Percentiles rank a stretch among this genome's conserved stretches.
phyloP scores from a whole-genome alignment of 2,888 invertebrate species.

The Melangyna quadrimaculata region DNA sequence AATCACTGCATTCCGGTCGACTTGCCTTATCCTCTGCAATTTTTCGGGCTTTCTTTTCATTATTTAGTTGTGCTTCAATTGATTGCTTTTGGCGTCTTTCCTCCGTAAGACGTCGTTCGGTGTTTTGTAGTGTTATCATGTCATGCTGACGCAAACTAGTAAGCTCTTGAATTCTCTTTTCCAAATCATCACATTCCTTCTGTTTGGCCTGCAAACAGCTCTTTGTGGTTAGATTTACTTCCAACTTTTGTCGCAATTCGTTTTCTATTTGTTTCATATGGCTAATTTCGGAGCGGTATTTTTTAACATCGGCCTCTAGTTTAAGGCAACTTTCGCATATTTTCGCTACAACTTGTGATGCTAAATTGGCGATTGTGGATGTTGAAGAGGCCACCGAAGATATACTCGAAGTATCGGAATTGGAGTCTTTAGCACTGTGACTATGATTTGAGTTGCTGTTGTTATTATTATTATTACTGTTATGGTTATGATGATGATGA shows the following conservation, averaged over 20 bases:
- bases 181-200: slow-evolving; percentile 91
- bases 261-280: slow-evolving; percentile 81
- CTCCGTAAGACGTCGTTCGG: slow-evolving; percentile 91
- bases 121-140: slow-evolving; percentile 87
- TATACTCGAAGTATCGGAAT: slow-evolving; percentile 74
- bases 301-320: slow-evolving; percentile 80
- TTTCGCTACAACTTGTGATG: slow-evolving; percentile 80
- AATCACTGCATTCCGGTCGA: slow-evolving; percentile 85
- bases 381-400: slow-evolving; percentile 76
- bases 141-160: slow-evolving; percentile 88
- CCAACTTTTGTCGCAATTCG: slow-evolving; percentile 81
- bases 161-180: slow-evolving; percentile 90
- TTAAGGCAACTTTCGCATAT: slow-evolving; percentile 81
- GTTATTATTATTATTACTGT: slow-evolving; percentile 44
- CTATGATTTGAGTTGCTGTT: slow-evolving; percentile 72
- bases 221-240: slow-evolving; percentile 85
- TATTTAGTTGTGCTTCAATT: slow-evolving; percentile 87
- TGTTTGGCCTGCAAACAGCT: slow-evolving; percentile 89
- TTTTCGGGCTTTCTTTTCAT: slow-evolving; percentile 88
- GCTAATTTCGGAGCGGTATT: slow-evolving; percentile 79
- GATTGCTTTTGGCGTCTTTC: slow-evolving; percentile 90
- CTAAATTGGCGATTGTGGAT: slow-evolving; percentile 78
- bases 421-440: slow-evolving; percentile 66
- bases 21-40: slow-evolving; percentile 82
- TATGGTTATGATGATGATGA: slow-evolving; percentile 59